Evolutionary conservation across 2,888 invertebrate species (phyloP), one percentile per base, ranked within the genome.

Genomic region (Hetaerina titia): DNA sequence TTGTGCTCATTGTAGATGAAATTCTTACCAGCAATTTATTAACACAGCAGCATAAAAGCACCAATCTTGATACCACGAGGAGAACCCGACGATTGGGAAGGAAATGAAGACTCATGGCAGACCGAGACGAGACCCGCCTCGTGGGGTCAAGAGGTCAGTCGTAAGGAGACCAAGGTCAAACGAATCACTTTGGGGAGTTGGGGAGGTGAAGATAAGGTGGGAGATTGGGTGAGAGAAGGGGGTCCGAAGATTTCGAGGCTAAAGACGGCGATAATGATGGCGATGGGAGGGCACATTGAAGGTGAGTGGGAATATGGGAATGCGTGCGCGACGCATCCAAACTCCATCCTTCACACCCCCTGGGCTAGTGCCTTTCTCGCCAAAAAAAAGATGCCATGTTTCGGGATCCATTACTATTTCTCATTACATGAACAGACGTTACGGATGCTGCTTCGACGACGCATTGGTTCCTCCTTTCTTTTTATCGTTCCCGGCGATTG

Each of bases 111-210:
- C 31, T 64, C 64, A 90, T 63, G 56, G 56, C n/a, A 92, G 63
- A 74, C 69, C 64, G 69, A 92, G 92, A 92, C 92, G 69, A 92
- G 92, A 69, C 92, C 92, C 31, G 92, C 64, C 56, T 74, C 69
- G 56, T 74, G 31, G 64, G 92, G 92, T 92, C 69, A 92, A 74
- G 92, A 60, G 92, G 92, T 92, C 92, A 92, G 92, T 56, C 31
- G 11, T 64, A 90, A 92, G 92, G 92, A 56, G 69, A 92, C 56
- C 92, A 92, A 92, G 92, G 92, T 92, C 92, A 92, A 92, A 92
- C 92, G 92, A 69, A 92, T 92, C 92, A 92, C 64, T 92, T 92
- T 92, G 92, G 57, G 56, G 69, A n/a, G 92, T 56, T 56, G 92
- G 64, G 31, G 90, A 60, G 31, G 92, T 92, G 64, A 74, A 69